Evolutionary conservation across 2,113 vertebrate genomes (phyloP), one percentile per base, ranked within the genome.

Genomic region (Machaerirhynchus nigripectus): DNA sequence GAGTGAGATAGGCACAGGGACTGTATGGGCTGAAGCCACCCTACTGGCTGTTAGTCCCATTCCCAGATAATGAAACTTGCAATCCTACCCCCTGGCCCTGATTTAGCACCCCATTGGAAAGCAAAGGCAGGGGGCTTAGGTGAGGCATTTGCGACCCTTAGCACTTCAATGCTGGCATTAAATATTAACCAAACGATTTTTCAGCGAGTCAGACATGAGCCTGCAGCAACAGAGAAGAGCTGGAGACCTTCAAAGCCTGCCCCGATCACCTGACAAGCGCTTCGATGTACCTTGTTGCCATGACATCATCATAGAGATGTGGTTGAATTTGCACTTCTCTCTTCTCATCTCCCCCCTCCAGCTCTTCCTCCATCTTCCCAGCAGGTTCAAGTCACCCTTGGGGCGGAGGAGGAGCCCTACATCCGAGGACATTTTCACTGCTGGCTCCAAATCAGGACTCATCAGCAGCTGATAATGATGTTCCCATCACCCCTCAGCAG

Each of bases 161-260:
- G 50, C 19, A 12, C 86, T 91, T 96, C 78, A 69, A 50, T 57
- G 46, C 42, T 1, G 2, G 22, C 74, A 93, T 93, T 78, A 89
- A 96, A 89, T 71, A 92, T 89, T 94, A 89, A 70, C 69, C 23
- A 4, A 42, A 76, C 80, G 61, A 68, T 82, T 84, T 95, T 82
- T 75, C 44, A 74, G 71, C 27, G 2, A 84, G 73, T 87, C 78
- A 90, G 83, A 65, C 65, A 20, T 0, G 3, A 95, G 74, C 61
- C 61, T 20, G 28, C 75, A 91, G 89, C 40, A 37, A 79, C 3
- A 0, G 37, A 70, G 63, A 84, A 79, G 73, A 76, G 74, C 17
- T 33, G 15, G 65, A 50, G 39, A 71, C 42, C 68, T 96, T 95
- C 92, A 81, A 84, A 95, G 91, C 83, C 61, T 63, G 87, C 69